Evolutionary conservation across 2,113 vertebrate genomes (phyloP).

Genomic region (Heloderma charlesbogerti): DNA sequence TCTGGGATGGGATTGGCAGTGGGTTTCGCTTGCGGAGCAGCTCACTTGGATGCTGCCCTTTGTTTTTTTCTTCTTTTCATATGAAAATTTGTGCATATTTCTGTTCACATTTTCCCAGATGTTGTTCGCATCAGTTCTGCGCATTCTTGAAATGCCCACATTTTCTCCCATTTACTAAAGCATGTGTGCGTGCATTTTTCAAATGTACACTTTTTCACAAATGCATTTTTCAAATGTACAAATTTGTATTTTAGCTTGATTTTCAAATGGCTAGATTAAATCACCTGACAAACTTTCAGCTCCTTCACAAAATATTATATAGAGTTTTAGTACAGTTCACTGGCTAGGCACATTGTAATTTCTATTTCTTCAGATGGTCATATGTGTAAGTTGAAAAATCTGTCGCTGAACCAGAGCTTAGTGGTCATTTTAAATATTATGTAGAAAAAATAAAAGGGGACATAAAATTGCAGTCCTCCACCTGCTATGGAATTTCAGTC

Average conservation of each 20-base stretch:
- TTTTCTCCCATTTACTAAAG: too few relatives aligned
- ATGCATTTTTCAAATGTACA: neutral
- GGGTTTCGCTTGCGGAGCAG: too few relatives aligned
- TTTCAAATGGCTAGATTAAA: constrained; percentile 18
- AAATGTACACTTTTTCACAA: neutral
- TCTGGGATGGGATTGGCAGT: too few relatives aligned
- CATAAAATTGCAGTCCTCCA: neutral
- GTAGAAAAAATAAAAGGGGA: neutral
- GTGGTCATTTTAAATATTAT: neutral
- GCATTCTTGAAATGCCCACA: too few relatives aligned
- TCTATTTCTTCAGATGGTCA: neutral
- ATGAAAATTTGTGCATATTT: too few relatives aligned
- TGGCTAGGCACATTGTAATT: neutral
- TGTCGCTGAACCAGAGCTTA: neutral
- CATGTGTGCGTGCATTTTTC: too few relatives aligned
- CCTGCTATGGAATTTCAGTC: neutral
- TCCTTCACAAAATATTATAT: neutral
- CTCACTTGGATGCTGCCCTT: too few relatives aligned
- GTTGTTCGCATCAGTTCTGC: too few relatives aligned
- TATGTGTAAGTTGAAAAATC: constrained; percentile 8
- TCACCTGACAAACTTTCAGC: neutral
- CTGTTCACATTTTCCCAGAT: too few relatives aligned
- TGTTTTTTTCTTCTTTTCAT: too few relatives aligned
- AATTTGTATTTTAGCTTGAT: neutral
- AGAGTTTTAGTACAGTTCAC: constrained; percentile 14